phyloP scores from a whole-genome alignment of 2,113 vertebrate species.

The Chlorodrepanis virens region DNA sequence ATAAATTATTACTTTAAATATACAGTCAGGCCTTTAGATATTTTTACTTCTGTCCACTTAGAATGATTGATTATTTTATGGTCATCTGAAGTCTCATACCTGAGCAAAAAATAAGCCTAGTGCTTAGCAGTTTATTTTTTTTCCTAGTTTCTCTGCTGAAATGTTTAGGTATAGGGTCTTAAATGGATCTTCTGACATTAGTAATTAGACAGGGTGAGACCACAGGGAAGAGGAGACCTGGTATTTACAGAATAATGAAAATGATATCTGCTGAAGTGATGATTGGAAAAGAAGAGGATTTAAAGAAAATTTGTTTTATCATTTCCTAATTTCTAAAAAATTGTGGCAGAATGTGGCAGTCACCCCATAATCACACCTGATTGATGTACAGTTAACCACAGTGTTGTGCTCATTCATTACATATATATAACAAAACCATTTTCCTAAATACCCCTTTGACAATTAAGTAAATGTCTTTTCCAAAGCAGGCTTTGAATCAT shows the following conservation, averaged over 20 bases:
- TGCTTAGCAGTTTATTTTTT: neutral
- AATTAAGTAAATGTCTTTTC: neutral
- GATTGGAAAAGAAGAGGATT: neutral
- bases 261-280: neutral
- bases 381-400: neutral
- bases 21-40: neutral
- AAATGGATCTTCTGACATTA: neutral
- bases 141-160: neutral
- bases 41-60: conserved; percentile 13
- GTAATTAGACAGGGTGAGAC: neutral
- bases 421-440: neutral
- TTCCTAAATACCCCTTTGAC: neutral
- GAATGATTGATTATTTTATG: conserved; percentile 5
- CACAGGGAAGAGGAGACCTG: neutral
- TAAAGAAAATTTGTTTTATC: neutral
- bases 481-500: neutral
- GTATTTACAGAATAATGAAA: neutral
- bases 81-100: neutral
- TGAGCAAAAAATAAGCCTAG: neutral
- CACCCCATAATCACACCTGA: neutral
- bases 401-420: neutral
- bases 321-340: neutral
- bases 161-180: neutral
- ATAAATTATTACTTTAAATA: neutral
- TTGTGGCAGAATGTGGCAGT: neutral